Percentiles rank a stretch among this genome's conserved stretches.
Evolutionary conservation across 1,140 invertebrate species (phyloP).

Genomic region (Megalonaias nervosa): DNA sequence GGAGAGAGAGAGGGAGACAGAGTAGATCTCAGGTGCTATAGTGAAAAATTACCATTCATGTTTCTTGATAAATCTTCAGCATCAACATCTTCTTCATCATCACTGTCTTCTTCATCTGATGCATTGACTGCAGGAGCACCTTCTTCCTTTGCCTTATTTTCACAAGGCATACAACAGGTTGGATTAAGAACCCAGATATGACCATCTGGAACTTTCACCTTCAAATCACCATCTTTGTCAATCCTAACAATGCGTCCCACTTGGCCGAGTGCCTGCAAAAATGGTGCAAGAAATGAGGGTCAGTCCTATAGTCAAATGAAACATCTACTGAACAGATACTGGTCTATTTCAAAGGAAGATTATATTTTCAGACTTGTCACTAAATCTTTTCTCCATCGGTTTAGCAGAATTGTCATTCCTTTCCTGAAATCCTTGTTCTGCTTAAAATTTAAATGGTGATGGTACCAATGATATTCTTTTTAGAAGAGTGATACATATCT

Average conservation of each 20-base stretch:
- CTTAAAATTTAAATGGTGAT: too few relatives aligned
- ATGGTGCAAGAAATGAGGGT: neutral
- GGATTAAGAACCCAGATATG: slow-evolving; percentile 54
- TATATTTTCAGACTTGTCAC: too few relatives aligned
- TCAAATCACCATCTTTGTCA: slow-evolving; percentile 55
- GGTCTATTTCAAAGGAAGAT: neutral
- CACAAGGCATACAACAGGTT: slow-evolving; percentile 38
- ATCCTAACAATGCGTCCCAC: slow-evolving; percentile 44
- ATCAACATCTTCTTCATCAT: slow-evolving; percentile 9
- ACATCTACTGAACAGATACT: neutral
- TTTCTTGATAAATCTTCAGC: too few relatives aligned
- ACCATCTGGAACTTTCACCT: slow-evolving; percentile 40
- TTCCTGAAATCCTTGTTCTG: too few relatives aligned
- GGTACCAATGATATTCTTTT: too few relatives aligned
- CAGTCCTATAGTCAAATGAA: neutral
- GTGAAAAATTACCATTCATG: too few relatives aligned
- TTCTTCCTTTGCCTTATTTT: slow-evolving; percentile 22
- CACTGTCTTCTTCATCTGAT: slow-evolving; percentile 19
- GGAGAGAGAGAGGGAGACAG: too few relatives aligned
- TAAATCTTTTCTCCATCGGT: too few relatives aligned
- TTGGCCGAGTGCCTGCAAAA: slow-evolving; percentile 44
- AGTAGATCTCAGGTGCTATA: too few relatives aligned
- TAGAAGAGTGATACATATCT: too few relatives aligned
- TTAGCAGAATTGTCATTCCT: too few relatives aligned
- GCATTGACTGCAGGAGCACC: slow-evolving; percentile 13